Base-by-base conservation (phyloP, 2,888 invertebrate species). In the Hirtodrosophila alboralis region DNA sequence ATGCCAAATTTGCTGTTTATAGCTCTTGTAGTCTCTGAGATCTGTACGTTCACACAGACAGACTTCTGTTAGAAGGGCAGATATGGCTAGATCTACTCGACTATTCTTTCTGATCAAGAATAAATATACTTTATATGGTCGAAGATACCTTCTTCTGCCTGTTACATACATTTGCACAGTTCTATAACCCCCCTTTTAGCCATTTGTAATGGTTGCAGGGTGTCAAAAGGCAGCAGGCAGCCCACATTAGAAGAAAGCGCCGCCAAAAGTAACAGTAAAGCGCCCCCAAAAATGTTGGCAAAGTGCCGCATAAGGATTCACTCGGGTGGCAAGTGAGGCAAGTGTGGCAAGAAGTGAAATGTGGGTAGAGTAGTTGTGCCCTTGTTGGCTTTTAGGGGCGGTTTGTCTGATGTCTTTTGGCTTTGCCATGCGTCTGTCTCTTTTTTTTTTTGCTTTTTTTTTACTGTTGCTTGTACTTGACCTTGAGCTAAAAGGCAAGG, bases 401-500 rank as follows among this genome's bases (percentile, higher is more conserved):
- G 23, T 23, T 12, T 28, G 54, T n/a, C n/a, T 27, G 41, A 75
- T 45, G 78, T 81, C 75, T 69, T 73, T 74, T 57, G 59, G 31
- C 49, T 36, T 30, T 57, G 69, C 59, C n/a, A 7, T 61, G 60
- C 62, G 62, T 66, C 59, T 67, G 53, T 80, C 60, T 72, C 58
- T 54, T 64, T 43, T 40, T 45, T 47, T 52, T 51, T 16, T 30
- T 31, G 56, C 56, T 66, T 60, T 66, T 62, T 56, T 80, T 71
- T 61, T 77, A 58, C 79, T 80, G 75, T 61, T 77, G 60, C 79
- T 81, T 75, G 77, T 63, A 72, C 84, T 86, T 86, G 86, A 84
- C 87, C 86, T 80, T 80, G 80, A 80, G 80, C 81, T 18, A 59
- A 66, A 64, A 72, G 75, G 61, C 73, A 51, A 74, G 74, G 62